These are phyloP conservation scores for Channa striata DNA, from an alignment of 2,797 vertebrate species.

Conservation along the genomic window DNA sequence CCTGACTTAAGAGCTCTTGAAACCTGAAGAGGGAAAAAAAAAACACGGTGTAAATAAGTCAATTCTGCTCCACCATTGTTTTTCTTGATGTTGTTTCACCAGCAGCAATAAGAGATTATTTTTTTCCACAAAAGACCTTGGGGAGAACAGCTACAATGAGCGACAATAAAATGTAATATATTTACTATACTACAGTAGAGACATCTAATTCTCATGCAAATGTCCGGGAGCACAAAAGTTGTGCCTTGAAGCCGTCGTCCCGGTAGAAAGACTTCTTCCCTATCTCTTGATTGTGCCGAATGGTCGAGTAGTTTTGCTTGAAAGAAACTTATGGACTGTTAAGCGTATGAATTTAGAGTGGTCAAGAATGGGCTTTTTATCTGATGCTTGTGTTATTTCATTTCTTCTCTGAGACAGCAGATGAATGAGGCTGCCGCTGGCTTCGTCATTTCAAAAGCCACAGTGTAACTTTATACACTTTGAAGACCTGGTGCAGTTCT, in stretches of 20 bases:
- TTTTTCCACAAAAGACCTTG: background rate
- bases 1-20: constrained; percentile 28
- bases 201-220: background rate
- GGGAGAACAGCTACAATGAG: background rate
- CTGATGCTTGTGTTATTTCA: too few species aligned
- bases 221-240: background rate
- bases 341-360: background rate
- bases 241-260: background rate
- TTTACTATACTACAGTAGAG: too few species aligned
- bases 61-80: background rate
- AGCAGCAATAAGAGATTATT: background rate
- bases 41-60: constrained; percentile 1
- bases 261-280: background rate
- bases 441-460: too few species aligned
- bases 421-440: too few species aligned
- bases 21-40: constrained; percentile 11
- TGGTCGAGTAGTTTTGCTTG: background rate
- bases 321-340: background rate
- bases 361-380: background rate
- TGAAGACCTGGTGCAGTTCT: too few species aligned
- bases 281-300: background rate
- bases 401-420: too few species aligned
- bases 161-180: background rate
- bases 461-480: too few species aligned
- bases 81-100: background rate